Conservation (phyloP, 2,888 invertebrate genomes). For the Xiphydria camelus region DNA sequence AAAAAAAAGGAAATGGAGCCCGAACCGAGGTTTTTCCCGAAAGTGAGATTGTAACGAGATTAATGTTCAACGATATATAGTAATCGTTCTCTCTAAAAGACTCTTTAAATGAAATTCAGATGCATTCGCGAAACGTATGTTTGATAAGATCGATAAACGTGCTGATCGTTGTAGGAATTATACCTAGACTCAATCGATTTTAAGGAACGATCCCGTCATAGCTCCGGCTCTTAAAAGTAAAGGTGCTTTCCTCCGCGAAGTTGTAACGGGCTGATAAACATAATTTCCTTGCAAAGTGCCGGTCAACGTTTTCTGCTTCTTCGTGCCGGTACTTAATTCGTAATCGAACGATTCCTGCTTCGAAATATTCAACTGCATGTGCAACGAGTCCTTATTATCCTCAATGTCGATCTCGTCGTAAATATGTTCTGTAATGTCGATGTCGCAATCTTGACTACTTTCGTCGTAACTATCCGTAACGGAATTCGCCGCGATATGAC, state of each 20-base stretch:
- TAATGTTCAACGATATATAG: no score
- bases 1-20: no score
- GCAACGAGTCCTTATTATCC: conserved; percentile 66
- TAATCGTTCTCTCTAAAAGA: no score
- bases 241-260: conserved; percentile 52
- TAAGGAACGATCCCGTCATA: conserved; percentile 43
- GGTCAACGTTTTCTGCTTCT: conserved; percentile 49
- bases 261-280: conserved; percentile 49
- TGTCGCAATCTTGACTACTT: conserved; percentile 53
- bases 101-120: no score
- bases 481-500: conserved; percentile 56
- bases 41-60: no score
- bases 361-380: conserved; percentile 60
- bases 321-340: conserved; percentile 42
- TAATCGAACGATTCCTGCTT: conserved; percentile 44
- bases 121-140: no score
- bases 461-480: conserved; percentile 54
- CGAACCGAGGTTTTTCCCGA: no score
- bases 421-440: conserved; percentile 68
- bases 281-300: conserved; percentile 50
- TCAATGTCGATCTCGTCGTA: conserved; percentile 77
- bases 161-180: conserved; percentile 4
- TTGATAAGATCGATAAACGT: no score
- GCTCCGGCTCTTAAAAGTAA: conserved; percentile 43
- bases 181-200: conserved; percentile 41